Conservation (phyloP, 2,888 invertebrate genomes). For the Drosophila putrida region DNA sequence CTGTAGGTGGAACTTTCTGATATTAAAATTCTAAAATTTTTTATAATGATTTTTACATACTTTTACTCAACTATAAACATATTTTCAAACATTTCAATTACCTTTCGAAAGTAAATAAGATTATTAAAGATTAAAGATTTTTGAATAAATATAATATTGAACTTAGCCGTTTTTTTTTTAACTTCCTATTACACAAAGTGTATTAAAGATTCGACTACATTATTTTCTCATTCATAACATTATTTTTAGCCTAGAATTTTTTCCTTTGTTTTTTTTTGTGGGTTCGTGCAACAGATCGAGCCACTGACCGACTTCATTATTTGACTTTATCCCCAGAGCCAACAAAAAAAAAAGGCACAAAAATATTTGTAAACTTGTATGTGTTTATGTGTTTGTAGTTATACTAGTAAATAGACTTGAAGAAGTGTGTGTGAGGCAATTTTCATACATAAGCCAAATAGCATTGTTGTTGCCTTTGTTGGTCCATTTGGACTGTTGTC, state of each 20-base stretch:
- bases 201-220: background rate
- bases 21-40: too few species aligned
- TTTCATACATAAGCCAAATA: constrained; percentile 53
- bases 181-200: constrained; percentile 1
- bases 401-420: constrained; percentile 11
- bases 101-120: too few species aligned
- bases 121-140: too few species aligned
- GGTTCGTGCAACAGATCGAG: constrained; percentile 65
- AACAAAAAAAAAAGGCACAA: constrained; percentile 16
- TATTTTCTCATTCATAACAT: too few species aligned
- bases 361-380: constrained; percentile 27
- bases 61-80: too few species aligned
- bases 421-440: constrained; percentile 24
- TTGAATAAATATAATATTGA: too few species aligned
- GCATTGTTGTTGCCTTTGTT: constrained; percentile 47
- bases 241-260: background rate
- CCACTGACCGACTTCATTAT: constrained; percentile 71
- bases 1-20: background rate
- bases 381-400: constrained; percentile 11
- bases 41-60: too few species aligned
- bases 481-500: constrained; percentile 57
- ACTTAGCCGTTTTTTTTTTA: too few species aligned
- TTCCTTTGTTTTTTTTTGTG: constrained; percentile 22
- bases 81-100: background rate
- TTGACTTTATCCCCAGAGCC: constrained; percentile 40